Evolutionary conservation across 2,888 invertebrate genomes (phyloP), one percentile per base, ranked within the genome.

Genomic region (Fragum sueziense): DNA sequence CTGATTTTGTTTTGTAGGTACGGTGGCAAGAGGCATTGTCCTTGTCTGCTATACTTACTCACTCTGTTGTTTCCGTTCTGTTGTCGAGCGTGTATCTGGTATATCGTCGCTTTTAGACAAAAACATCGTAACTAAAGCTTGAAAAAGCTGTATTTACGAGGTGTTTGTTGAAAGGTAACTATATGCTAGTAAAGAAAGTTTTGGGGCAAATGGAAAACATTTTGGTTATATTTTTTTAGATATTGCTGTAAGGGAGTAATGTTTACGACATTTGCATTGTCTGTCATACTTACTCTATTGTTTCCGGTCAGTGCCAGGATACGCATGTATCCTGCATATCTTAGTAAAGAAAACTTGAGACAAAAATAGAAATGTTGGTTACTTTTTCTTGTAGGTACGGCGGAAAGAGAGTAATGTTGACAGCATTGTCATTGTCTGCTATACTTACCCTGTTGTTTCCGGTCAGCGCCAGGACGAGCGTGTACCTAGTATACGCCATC

Each of bases 401-500:
- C 1, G 82, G 82, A n/a, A 82, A 82, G 51, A 68, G 67, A 14
- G 77, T 82, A n/a, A 31, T 82, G 6, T 31, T 70, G 6, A 34
- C 52, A 29, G 47, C 69, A 14, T 41, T 82, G 25, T 59, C 71
- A 2, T 20, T 59, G 61, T 74, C 79, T 14, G 86, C 90, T 7
- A 27, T 89, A 6, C 79, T 90, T 2, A 91, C 91, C 0, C 51
- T 91, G 0, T 76, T 91, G 22, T 84, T 89, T 17, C 91, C 91
- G 6, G 86, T 90, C 3, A 89, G 88, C 34, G 90, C 91, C 0
- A 80, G 89, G 20, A 57, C 77, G 9, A 86, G 88, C 65, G 82
- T 89, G 25, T 79, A 84, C 14, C 67, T 89, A 11, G 88, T 91
- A 27, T 86, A 89, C 34, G 84, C 76, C 0, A 85, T 91, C 2